Percentiles rank a stretch among this genome's conserved stretches.
phyloP scores from a whole-genome alignment of 1,140 invertebrate genomes.

The Phortica variegata region DNA sequence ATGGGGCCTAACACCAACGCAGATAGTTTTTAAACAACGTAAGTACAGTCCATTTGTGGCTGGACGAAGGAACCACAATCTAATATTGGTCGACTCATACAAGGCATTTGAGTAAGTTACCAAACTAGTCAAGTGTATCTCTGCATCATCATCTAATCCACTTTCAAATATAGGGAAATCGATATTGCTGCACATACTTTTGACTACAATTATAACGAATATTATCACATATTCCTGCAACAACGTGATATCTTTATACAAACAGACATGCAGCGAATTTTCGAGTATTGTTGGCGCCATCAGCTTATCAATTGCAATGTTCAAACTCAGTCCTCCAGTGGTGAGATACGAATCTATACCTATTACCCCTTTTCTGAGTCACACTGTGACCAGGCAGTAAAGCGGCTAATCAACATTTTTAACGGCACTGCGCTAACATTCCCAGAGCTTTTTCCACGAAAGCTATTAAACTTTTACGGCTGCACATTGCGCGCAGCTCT shows the following conservation, averaged over 20 bases:
- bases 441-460: conserved; percentile 32
- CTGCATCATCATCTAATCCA: too few species aligned
- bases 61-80: conserved; percentile 30
- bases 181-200: conserved; percentile 28
- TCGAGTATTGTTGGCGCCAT: conserved; percentile 40
- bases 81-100: conserved; percentile 44
- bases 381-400: conserved; percentile 21
- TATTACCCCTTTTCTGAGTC: conserved; percentile 30
- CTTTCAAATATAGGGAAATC: conserved; percentile 21
- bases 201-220: conserved; percentile 41
- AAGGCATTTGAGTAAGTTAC: conserved; percentile 26
- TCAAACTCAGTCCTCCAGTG: conserved; percentile 35
- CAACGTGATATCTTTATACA: conserved; percentile 24
- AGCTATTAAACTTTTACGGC: conserved; percentile 34
- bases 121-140: too few species aligned
- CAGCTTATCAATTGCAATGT: conserved; percentile 45
- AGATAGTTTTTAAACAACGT: conserved; percentile 26
- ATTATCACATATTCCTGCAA: conserved; percentile 48
- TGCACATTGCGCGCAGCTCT: conserved; percentile 30
- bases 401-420: conserved; percentile 37
- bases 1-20: conserved; percentile 36
- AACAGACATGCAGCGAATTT: conserved; percentile 36
- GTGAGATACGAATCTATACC: conserved; percentile 39
- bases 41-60: conserved; percentile 5
- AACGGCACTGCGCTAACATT: conserved; percentile 23